Evolutionary conservation across 2,113 vertebrate species (phyloP).

Genomic region (Leptobrachium ailaonicum): DNA sequence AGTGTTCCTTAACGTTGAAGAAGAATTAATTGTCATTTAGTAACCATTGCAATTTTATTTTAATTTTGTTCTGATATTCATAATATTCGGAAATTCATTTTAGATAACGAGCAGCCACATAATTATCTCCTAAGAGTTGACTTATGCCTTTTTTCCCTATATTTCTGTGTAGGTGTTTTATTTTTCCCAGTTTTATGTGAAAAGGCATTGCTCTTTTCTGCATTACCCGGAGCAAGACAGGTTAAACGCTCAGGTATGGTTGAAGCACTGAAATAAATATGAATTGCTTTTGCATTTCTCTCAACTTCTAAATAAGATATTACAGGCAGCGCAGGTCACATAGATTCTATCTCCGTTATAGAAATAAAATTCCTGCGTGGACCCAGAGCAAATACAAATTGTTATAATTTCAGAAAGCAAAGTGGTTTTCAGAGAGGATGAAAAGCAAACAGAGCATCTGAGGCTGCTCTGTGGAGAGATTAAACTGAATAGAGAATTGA

Average conservation of each 20-base stretch:
- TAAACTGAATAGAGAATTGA: slow-evolving; percentile 27
- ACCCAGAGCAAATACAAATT: slow-evolving; percentile 46
- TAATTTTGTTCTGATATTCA: too few species aligned
- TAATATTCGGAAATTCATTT: too few species aligned
- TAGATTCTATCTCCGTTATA: slow-evolving; percentile 47
- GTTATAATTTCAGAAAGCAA: slow-evolving; percentile 48
- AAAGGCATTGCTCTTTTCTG: not conserved
- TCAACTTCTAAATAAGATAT: slow-evolving; percentile 46
- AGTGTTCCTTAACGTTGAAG: too few species aligned
- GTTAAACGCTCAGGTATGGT: slow-evolving; percentile 33
- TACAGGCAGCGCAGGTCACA: slow-evolving; percentile 39
- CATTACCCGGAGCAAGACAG: not conserved
- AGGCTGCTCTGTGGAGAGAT: slow-evolving; percentile 36
- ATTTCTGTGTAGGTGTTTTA: not conserved
- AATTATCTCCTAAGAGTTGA: too few species aligned
- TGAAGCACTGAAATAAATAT: slow-evolving; percentile 33
- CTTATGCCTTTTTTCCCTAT: not conserved
- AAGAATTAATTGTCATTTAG: too few species aligned
- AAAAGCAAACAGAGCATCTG: slow-evolving; percentile 45
- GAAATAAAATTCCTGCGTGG: slow-evolving; percentile 36
- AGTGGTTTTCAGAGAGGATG: slow-evolving; percentile 43
- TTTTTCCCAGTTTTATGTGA: not conserved
- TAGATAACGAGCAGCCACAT: too few species aligned
- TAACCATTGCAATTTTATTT: too few species aligned
- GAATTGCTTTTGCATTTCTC: slow-evolving; percentile 46